Base-by-base conservation (phyloP, 2,888 invertebrate genomes). In the Trichopoda pennipes region DNA sequence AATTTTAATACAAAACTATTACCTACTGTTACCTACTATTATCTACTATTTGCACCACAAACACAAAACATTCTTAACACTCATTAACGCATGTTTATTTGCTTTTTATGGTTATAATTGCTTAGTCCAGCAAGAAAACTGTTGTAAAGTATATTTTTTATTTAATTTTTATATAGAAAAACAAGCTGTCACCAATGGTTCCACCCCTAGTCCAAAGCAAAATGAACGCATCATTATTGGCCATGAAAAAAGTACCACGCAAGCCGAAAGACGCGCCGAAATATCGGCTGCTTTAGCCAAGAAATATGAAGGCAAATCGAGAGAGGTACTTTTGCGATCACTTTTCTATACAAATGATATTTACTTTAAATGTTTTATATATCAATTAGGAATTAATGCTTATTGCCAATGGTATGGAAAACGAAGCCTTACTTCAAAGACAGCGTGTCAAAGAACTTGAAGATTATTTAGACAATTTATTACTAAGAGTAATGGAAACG, bases 401-500 rank as follows among this genome's bases (percentile, higher is more conserved):
- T 66, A 92, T 96, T 91, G 94, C 97, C 64, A 94, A 95, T 86
- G 95, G 95, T 84, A 93, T 97, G 87, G 97, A 98, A 91, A 94
- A 93, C 73, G 95, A 96, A 90, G 93, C 98, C 56, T 95, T 96
- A 85, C 93, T 94, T 81, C 95, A 97, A 88, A 96, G 96, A 87
- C 96, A 96, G 90, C 97, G 97, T 89, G 94, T 97, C 80, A 95
- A 95, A 88, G 98, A 98, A 90, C 92, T 98, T 86, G 98, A 99
- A 92, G 97, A 97, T 90, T 99, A 99, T 92, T 94, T 99, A 85
- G 99, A 98, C 91, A 95, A 97, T 87, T 92, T 99, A 69, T 92
- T 99, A 73, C 93, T 98, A 66, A 93, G 97, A 88, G 98, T 99
- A 8, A 98, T 99, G 95, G 98, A 98, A 92, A 96, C 95, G 17